phyloP scores from a whole-genome alignment of 1,140 invertebrate genomes.

The Drosophila nigrodunni region DNA sequence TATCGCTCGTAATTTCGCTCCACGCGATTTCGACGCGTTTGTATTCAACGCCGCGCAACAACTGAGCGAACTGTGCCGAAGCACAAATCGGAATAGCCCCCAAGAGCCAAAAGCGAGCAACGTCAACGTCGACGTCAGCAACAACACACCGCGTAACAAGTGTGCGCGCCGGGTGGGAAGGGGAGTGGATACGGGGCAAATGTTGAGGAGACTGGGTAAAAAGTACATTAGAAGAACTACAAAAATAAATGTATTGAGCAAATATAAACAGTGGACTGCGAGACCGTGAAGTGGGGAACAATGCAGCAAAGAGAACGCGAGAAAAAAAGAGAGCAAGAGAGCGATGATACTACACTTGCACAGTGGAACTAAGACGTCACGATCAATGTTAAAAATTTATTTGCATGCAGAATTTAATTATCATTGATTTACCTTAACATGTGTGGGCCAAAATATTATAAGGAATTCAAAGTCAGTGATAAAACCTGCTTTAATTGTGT shows the following conservation, averaged over 20 bases:
- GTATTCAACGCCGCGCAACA: slow-evolving; percentile 70
- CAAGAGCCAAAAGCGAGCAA: slow-evolving; percentile 37
- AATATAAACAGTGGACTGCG: slow-evolving; percentile 60
- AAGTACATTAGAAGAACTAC: slow-evolving; percentile 56
- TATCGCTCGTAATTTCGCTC: slow-evolving; percentile 28
- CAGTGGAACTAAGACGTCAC: slow-evolving; percentile 36
- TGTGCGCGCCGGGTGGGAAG: slow-evolving; percentile 45
- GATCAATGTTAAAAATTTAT: slow-evolving; percentile 1
- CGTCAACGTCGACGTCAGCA: slow-evolving; percentile 46
- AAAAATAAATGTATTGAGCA: slow-evolving; percentile 80
- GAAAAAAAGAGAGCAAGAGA: slow-evolving; percentile 5
- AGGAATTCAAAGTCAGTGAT: no score
- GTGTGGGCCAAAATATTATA: no score
- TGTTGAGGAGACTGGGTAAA: slow-evolving; percentile 13
- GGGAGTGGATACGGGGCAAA: neutral
- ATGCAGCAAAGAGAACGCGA: slow-evolving; percentile 28
- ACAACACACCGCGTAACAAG: slow-evolving; percentile 67
- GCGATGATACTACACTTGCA: slow-evolving; percentile 21
- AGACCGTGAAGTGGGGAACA: slow-evolving; percentile 26
- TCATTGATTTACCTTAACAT: no score
- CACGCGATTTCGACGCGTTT: slow-evolving; percentile 62
- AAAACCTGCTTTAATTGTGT: no score
- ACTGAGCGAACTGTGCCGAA: slow-evolving; percentile 58
- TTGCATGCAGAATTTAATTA: neutral
- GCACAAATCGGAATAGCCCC: slow-evolving; percentile 58